phyloP scores from a whole-genome alignment of 2,888 invertebrate species.

The Folsomia candida region DNA sequence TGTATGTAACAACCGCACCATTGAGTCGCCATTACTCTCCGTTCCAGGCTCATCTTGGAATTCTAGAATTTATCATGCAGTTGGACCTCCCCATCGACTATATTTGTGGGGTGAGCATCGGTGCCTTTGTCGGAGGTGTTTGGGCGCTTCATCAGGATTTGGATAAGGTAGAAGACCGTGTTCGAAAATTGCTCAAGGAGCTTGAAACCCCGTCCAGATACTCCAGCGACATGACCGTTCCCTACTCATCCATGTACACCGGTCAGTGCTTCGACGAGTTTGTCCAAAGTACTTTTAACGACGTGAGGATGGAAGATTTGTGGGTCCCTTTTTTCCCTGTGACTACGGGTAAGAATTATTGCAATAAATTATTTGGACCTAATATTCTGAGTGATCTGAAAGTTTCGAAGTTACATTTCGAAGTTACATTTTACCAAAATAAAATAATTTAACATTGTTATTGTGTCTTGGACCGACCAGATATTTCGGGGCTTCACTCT shows the following conservation, averaged over 20 bases:
- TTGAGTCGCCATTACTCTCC: background rate
- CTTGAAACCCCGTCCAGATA: slow-evolving; percentile 25
- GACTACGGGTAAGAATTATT: no score
- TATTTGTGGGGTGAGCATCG: slow-evolving; percentile 45
- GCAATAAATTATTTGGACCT: background rate
- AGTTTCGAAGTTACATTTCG: slow-evolving; percentile 35
- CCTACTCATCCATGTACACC: slow-evolving; percentile 27
- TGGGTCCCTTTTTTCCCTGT: slow-evolving; percentile 45
- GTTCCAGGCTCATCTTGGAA: slow-evolving; percentile 23
- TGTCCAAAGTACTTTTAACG: slow-evolving; percentile 33
- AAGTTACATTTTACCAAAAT: slow-evolving; percentile 28
- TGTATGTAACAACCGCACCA: background rate
- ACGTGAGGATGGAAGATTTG: slow-evolving; percentile 46
- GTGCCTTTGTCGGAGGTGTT: slow-evolving; percentile 40
- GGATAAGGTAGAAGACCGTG: slow-evolving; percentile 18
- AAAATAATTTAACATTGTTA: slow-evolving; percentile 10
- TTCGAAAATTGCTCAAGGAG: slow-evolving; percentile 26
- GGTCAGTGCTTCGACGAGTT: slow-evolving; percentile 38
- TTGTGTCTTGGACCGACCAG: background rate
- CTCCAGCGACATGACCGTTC: slow-evolving; percentile 34
- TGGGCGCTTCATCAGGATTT: slow-evolving; percentile 38
- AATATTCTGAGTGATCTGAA: background rate
- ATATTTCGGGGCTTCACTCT: background rate
- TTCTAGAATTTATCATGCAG: slow-evolving; percentile 23
- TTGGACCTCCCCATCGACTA: slow-evolving; percentile 42